Percentiles rank a stretch among this genome's conserved stretches.
These are phyloP conservation scores for Poeciliopsis prolifica DNA, from an alignment of 2,113 vertebrate species.

Conservation along the genomic window DNA sequence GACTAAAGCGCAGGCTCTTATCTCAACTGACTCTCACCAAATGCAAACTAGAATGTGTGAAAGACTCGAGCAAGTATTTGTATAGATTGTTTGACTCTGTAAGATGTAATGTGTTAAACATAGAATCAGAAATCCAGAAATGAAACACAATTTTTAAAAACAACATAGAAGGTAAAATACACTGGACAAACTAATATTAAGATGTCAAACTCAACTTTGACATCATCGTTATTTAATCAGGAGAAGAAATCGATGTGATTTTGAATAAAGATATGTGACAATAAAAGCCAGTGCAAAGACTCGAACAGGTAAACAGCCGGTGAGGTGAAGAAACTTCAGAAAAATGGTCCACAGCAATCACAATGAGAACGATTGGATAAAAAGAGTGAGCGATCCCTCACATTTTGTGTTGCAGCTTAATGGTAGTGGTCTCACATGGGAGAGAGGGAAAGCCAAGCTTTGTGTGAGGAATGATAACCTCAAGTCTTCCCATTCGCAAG, in stretches of 20 bases:
- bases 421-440: slow-evolving; percentile 62
- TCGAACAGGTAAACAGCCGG: slow-evolving; percentile 33
- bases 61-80: slow-evolving; percentile 5
- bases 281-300: slow-evolving; percentile 22
- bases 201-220: not conserved
- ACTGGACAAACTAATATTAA: not conserved
- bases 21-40: slow-evolving; percentile 18
- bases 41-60: slow-evolving; percentile 12
- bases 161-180: not conserved
- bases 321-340: slow-evolving; percentile 28
- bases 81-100: slow-evolving; percentile 14
- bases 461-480: slow-evolving; percentile 59
- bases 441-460: slow-evolving; percentile 46
- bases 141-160: not conserved
- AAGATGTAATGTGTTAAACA: slow-evolving; percentile 6
- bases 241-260: not conserved
- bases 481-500: slow-evolving; percentile 5
- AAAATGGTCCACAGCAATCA: slow-evolving; percentile 26
- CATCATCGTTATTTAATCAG: not conserved
- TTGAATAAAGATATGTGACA: not conserved
- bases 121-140: not conserved
- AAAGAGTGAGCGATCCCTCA: slow-evolving; percentile 45
- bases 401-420: slow-evolving; percentile 63
- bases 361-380: slow-evolving; percentile 28
- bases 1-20: slow-evolving; percentile 19